Percentiles rank a stretch among this genome's conserved stretches.
phyloP scores from a whole-genome alignment of 2,888 invertebrate genomes.

The Scaptodrosophila latifasciaeformis region DNA sequence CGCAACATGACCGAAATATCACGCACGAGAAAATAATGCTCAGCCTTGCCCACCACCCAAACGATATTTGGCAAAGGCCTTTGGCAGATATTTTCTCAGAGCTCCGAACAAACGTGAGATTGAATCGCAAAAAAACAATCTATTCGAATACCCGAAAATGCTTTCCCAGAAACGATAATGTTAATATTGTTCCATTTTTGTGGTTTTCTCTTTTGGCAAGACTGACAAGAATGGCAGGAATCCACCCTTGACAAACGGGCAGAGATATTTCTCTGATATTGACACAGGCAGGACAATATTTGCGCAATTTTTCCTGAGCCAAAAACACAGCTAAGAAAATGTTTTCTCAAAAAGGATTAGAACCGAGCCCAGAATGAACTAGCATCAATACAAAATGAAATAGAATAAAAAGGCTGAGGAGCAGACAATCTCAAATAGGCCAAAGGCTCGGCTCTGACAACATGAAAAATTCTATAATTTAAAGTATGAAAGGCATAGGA shows the following conservation, averaged over 20 bases:
- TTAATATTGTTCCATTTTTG: conserved; percentile 40
- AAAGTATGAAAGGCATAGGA: no score
- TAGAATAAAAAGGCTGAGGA: background rate
- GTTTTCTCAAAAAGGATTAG: conserved; percentile 61
- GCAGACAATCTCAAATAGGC: no score
- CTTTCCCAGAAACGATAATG: background rate
- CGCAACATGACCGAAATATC: conserved; percentile 1
- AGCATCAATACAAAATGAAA: background rate
- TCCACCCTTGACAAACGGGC: background rate
- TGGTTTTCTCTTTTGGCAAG: conserved; percentile 37
- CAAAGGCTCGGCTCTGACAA: no score
- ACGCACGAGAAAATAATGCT: background rate
- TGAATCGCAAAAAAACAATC: background rate
- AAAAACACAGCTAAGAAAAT: conserved; percentile 59
- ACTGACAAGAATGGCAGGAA: conserved; percentile 18
- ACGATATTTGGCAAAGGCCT: no score
- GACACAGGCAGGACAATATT: conserved; percentile 34
- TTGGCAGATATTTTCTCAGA: conserved; percentile 1
- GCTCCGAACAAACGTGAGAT: background rate
- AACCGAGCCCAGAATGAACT: background rate
- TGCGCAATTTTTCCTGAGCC: conserved; percentile 59
- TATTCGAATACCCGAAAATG: background rate
- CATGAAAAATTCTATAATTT: no score
- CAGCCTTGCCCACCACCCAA: background rate
- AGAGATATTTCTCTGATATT: background rate